Evolutionary conservation across 2,113 vertebrate genomes (phyloP), one percentile per base, ranked within the genome.

Genomic region (Oplegnathus fasciatus): DNA sequence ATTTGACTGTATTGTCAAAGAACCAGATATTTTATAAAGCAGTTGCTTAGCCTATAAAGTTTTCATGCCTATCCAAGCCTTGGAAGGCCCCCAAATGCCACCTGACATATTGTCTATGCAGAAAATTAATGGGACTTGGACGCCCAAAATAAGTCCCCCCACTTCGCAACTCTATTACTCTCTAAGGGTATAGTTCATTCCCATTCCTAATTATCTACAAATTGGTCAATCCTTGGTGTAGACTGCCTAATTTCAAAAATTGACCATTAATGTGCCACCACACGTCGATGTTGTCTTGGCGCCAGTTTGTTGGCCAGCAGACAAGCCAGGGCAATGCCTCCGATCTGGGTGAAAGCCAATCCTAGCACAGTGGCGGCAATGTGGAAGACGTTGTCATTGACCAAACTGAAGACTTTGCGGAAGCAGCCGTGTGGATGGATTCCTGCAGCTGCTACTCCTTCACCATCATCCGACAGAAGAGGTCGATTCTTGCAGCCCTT

Each of bases 371-470:
- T 94, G 5, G 96, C 95, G 14, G 96, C 97, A 2, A 98, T 94
- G 20, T 94, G 96, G 32, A 94, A 95, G 91, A 98, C 94, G 58
- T 97, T 98, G 94, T 94, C 94, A 62, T 96, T 96, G 88, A 98
- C 92, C 50, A 98, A 95, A 85, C 95, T 95, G 64, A 95, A 94
- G 72, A 97, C 96, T 78, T 96, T 97, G 76, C 89, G 84, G 86
- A 97, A 97, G 92, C 97, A 98, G 10, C 97, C 97, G 0, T 95
- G 93, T 0, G 48, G 88, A 75, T 96, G 95, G 85, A 98, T 96
- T 9, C 95, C 88, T 0, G 32, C 88, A 0, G 75, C 37, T 2
- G n/a, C 79, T 0, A 87, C 90, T 42, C 82, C 83, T 5, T 90
- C 93, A 0, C 4, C 37, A 26, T 91, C 92, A 22, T 86, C 84